Conservation (phyloP, 2,113 vertebrate genomes). For the Aldabrachelys gigantea region DNA sequence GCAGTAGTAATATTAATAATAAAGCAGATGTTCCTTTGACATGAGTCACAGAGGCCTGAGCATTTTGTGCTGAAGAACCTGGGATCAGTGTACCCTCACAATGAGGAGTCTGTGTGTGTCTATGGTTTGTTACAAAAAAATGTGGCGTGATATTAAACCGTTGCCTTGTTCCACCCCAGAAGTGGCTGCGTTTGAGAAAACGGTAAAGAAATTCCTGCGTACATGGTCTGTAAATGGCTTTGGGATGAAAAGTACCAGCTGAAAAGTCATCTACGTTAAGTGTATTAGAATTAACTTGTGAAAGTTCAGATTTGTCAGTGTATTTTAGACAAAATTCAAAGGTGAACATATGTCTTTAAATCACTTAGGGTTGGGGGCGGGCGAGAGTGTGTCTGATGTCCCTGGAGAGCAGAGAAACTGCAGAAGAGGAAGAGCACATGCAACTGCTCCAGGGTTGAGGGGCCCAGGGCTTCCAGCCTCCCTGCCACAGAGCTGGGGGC, state of each 20-base stretch:
- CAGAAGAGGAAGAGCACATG: rapidly evolving
- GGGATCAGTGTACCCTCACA: neutral
- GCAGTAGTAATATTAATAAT: neutral
- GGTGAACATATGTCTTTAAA: neutral
- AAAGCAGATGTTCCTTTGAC: neutral
- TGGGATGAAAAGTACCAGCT: neutral
- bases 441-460: neutral
- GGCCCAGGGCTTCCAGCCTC: neutral
- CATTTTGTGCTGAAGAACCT: neutral
- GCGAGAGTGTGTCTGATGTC: neutral
- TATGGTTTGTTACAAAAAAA: neutral
- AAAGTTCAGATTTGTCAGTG: conserved; percentile 48
- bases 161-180: neutral
- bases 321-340: conserved; percentile 35
- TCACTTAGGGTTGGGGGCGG: neutral
- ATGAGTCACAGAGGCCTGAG: neutral
- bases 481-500: neutral
- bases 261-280: conserved; percentile 9
- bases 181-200: rapidly evolving
- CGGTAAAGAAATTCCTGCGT: too few species aligned
- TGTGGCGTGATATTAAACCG: too few species aligned
- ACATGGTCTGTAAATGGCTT: neutral
- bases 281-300: conserved; percentile 43
- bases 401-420: neutral
- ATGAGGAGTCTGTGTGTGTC: neutral